Evolutionary conservation across 2,888 invertebrate genomes (phyloP), one percentile per base, ranked within the genome.

Genomic region (Sialis fuliginosa): DNA sequence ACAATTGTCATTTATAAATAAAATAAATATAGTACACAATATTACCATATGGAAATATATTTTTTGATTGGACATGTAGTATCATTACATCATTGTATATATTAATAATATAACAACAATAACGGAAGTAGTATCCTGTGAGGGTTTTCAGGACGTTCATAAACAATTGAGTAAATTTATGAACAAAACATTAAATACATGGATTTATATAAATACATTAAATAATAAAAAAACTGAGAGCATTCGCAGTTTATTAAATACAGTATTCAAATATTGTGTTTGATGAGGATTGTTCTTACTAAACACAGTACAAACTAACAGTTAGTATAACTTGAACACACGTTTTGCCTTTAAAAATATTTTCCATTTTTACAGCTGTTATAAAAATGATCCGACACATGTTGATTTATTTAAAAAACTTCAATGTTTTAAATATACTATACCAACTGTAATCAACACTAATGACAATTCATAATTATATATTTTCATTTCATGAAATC

Each of bases 41-140:
- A 45, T 45, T 39, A 35, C 12, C 37, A 37, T 37, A 61, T 62
- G 63, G 62, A 65, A 65, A 65, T 61, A 47, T 42, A 59, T 63
- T 39, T 39, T 45, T 45, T 39, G 33, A 35, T 60, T 65, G 64
- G 65, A 65, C 65, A 66, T 64, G 37, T 47, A 47, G 37, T 42
- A 42, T 42, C 32, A 42, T 37, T 47, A 35, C 34, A 42, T 42
- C 33, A 37, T 30, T 33, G 30, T 42, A 33, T 46, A 39, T 46
- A 8, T 39, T 45, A 45, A 39, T 39, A 46, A 33, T 39, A 32
- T 40, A 40, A 40, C 30, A 46, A 40, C 35, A 13, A 32, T 44
- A 46, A 22, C 22, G 22, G 22, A 22, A 22, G 22, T 22, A 22
- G 22, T 22, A 22, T 22, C 22, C 22, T 22, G 22, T 22, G 22